Evolutionary conservation across 2,113 vertebrate genomes (phyloP), one percentile per base, ranked within the genome.

Genomic region (Mustelus asterias): DNA sequence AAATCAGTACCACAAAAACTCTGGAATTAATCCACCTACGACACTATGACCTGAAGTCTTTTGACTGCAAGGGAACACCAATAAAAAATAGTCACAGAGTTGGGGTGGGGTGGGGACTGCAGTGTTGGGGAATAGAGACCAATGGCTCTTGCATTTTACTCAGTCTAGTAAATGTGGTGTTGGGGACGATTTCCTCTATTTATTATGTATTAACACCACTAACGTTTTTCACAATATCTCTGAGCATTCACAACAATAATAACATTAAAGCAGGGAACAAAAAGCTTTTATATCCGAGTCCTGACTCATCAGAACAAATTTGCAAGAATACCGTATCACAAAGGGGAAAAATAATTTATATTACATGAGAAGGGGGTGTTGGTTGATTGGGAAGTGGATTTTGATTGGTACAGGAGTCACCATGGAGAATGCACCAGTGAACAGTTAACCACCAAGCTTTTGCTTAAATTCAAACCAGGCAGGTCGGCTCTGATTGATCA

Each of bases 1-100:
- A 93, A 93, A 93, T 93, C 60, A 93, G 89, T 33, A 90, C 60
- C 89, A 93, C 65, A 58, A 93, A 67, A 65, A 37, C 2, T 63
- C 33, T 33, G 33, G 58, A 80, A n/a, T 14, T 8, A 37, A n/a
- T 37, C 72, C 11, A 78, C 10, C 76, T n/a, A n/a, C 5, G 48
- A 54, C 48, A 54, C 48, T 54, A 54, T 54, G 48, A 54, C 48
- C 4, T 54, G 48, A 54, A 41, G 1, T 4, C 18, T 83, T 83
- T 14, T 37, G 76, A n/a, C 54, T 33, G 88, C 29, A 60, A 58
- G 48, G 54, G 4, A 29, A 24, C 5, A 90, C 29, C 24, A 41
- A 83, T 11, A 54, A n/a, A 83, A 9, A 83, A 83, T 41, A 24
- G 41, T 48, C 83, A 86, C 4, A 18, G 60, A 85, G 37, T 44